Conservation (phyloP, 2,797 vertebrate genomes). For the Vespertilio murinus region DNA sequence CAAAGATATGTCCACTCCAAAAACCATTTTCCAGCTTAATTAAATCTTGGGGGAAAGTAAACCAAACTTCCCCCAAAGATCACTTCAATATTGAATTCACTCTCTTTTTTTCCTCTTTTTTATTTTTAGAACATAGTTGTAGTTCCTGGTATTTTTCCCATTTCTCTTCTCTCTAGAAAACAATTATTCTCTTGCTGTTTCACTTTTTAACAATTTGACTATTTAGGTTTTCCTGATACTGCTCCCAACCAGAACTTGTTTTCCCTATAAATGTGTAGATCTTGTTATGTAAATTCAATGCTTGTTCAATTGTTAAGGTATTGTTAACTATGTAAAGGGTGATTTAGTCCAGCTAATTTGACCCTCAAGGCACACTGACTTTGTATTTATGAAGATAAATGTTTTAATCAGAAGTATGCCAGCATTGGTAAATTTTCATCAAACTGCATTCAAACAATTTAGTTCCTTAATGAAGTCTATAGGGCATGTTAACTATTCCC, state of each 20-base stretch:
- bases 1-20: constrained; percentile 54
- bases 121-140: background rate
- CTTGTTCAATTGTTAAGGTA: background rate
- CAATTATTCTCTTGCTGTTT: constrained; percentile 18
- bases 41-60: constrained; percentile 60
- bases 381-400: constrained; percentile 9
- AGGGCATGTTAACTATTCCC: background rate
- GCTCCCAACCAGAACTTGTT: background rate
- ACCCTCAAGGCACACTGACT: background rate
- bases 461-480: background rate
- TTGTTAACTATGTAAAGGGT: background rate
- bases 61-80: background rate
- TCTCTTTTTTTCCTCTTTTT: constrained; percentile 13
- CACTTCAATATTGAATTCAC: background rate
- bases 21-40: background rate
- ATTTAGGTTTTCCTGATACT: constrained; percentile 4
- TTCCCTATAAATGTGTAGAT: background rate
- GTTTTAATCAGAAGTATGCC: background rate
- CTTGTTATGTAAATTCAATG: background rate
- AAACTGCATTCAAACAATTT: constrained; percentile 21
- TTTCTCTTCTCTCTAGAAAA: constrained; percentile 16
- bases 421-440: background rate
- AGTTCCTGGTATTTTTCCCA: background rate
- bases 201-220: background rate
- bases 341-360: background rate